Conservation (phyloP, 2,888 invertebrate species). For the Rotaria sp. region DNA sequence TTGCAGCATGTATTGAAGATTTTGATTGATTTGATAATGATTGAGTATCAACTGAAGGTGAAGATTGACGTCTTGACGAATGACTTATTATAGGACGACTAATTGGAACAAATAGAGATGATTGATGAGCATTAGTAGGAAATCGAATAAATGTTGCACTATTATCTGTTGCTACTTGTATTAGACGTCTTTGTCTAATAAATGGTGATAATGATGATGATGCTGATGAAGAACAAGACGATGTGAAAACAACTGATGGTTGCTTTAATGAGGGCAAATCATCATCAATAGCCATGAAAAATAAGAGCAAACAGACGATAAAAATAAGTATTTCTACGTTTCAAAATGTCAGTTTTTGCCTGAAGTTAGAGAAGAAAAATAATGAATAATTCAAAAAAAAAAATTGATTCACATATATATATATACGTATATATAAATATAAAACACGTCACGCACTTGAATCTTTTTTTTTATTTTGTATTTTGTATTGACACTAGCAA, state of each 20-base stretch:
- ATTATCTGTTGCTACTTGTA: not conserved
- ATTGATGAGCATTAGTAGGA: not conserved
- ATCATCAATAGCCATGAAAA: not conserved
- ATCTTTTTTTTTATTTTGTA: not conserved
- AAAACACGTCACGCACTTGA: not conserved
- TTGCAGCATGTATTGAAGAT: not conserved
- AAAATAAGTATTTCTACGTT: not conserved
- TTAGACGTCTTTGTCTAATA: not conserved
- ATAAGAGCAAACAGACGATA: not conserved
- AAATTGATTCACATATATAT: not conserved
- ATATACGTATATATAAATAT: not conserved
- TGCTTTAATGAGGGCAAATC: not conserved
- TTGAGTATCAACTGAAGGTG: not conserved
- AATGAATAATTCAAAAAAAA: not conserved
- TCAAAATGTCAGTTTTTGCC: not conserved
- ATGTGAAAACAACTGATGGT: not conserved
- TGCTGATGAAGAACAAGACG: not conserved
- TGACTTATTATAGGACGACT: not conserved
- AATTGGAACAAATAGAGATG: not conserved
- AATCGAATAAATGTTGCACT: not conserved
- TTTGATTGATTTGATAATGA: not conserved
- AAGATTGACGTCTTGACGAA: not conserved
- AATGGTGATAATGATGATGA: not conserved
- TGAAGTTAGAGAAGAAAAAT: not conserved
- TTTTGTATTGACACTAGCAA: not conserved